Base-by-base conservation (phyloP, 2,797 vertebrate species). In the Urocyon cinereoargenteus region DNA sequence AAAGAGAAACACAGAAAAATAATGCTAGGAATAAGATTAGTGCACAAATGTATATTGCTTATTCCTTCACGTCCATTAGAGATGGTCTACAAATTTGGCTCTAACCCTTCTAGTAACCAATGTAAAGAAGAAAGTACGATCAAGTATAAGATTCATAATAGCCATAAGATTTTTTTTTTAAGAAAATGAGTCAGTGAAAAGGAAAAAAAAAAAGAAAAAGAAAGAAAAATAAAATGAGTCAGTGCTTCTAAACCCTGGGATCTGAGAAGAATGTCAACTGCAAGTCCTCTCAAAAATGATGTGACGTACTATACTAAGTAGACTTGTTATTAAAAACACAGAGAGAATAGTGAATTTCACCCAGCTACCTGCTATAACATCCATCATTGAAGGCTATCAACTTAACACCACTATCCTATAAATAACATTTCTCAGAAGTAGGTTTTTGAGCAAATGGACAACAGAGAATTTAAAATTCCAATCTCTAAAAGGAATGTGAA, bases 1-100 rank as follows among this genome's bases (percentile, higher is more conserved):
- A 83, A 62, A 68, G 61, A 96, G 7, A n/a, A 96, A 92, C 34
- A 55, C 3, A 92, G 64, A 28, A 66, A 95, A 97, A 62, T 55
- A 66, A 90, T 53, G 26, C 5, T 10, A 92, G 62, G 31, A 73
- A 24, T 87, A 78, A 79, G 36, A 75, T 51, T 19, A 84, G 57
- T 8, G 91, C 40, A 73, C 28, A 93, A 75, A 79, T 4, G 16
- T 6, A 68, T 19, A 75, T 22, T 55, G 51, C 86, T 68, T 89
- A 94, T 81, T 92, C 61, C 36, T 82, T 16, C 31, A 26, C 0
- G 15, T 36, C 26, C 70, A 51, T 53, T 75, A 72, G 18, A 62
- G 9, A 86, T 66, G 66, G 26, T 64, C 59, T 81, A 49, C 16
- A 95, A 84, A 72, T 75, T 61, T 70, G 73, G 49, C 31, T 94